Percentiles rank a stretch among this genome's conserved stretches.
Evolutionary conservation across 2,797 vertebrate species (phyloP).

Genomic region (Austrolebias charrua): DNA sequence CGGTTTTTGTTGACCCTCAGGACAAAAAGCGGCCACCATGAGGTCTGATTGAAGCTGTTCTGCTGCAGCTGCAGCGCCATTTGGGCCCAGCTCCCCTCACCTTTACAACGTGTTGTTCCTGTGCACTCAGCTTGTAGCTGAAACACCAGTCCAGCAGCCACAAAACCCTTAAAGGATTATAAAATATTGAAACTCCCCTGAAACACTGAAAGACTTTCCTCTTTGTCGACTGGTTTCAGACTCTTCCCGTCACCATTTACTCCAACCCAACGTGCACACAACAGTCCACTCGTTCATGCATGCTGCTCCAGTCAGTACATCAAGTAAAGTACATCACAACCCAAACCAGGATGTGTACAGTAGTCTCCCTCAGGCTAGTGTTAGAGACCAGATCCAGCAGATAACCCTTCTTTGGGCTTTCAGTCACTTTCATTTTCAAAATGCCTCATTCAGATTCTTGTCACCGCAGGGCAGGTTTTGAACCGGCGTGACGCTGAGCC

Average conservation of each 20-base stretch:
- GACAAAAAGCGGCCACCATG: background rate
- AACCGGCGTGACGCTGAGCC: background rate
- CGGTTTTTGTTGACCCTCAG: background rate
- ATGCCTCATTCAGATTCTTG: conserved; percentile 22
- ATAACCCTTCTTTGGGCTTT: conserved; percentile 10
- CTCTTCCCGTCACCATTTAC: conserved; percentile 8
- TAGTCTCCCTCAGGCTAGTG: conserved; percentile 6
- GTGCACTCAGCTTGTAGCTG: conserved; percentile 15
- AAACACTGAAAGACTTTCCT: conserved; percentile 69
- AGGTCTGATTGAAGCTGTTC: conserved; percentile 1
- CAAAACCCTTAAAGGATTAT: conserved; percentile 57
- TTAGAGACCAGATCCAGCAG: conserved; percentile 7
- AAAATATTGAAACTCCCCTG: conserved; percentile 75
- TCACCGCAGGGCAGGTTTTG: conserved; percentile 6
- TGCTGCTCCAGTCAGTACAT: conserved; percentile 48
- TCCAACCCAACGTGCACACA: conserved; percentile 22
- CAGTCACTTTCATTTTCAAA: conserved; percentile 23
- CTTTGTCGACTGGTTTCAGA: conserved; percentile 42
- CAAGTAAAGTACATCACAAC: conserved; percentile 35
- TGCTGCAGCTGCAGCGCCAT: conserved; percentile 29
- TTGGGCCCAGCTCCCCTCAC: conserved; percentile 40
- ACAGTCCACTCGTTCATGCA: conserved; percentile 31
- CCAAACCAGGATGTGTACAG: conserved; percentile 19
- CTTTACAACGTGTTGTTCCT: conserved; percentile 42
- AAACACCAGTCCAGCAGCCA: conserved; percentile 42